phyloP scores from a whole-genome alignment of 2,113 vertebrate species.

The Archocentrus centrarchus region DNA sequence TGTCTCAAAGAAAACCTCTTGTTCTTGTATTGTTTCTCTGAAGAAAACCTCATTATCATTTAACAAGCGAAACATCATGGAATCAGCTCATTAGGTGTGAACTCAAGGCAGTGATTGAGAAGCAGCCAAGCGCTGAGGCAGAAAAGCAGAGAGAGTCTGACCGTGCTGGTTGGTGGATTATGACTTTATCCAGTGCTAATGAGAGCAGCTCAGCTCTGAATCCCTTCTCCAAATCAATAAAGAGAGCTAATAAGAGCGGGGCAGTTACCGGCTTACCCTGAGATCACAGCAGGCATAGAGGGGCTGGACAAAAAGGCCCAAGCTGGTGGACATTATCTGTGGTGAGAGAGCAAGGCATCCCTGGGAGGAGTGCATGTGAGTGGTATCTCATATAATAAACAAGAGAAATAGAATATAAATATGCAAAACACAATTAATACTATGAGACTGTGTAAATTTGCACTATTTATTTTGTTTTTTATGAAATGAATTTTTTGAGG shows the following conservation, averaged over 20 bases:
- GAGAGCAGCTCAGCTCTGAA: slow-evolving; percentile 71
- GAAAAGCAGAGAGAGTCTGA: slow-evolving; percentile 13
- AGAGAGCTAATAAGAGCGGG: slow-evolving; percentile 68
- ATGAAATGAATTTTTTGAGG: not conserved
- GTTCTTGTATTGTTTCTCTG: slow-evolving; percentile 13
- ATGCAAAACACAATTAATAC: not conserved
- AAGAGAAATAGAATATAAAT: not conserved
- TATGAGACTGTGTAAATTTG: not conserved
- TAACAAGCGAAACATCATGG: slow-evolving; percentile 9
- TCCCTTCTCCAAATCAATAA: slow-evolving; percentile 76
- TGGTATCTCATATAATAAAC: not conserved
- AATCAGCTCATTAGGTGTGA: slow-evolving; percentile 24
- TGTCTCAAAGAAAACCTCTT: not conserved
- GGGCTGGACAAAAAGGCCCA: slow-evolving; percentile 34
- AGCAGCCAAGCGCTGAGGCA: slow-evolving; percentile 9
- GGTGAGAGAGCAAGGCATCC: slow-evolving; percentile 12
- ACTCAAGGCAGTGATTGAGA: not conserved
- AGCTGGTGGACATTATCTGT: slow-evolving; percentile 27
- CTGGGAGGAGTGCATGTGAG: not conserved
- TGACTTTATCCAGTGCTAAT: slow-evolving; percentile 79
- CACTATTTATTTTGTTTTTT: not conserved
- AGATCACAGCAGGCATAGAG: slow-evolving; percentile 61
- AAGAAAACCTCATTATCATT: slow-evolving; percentile 27
- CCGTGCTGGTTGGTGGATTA: slow-evolving; percentile 67
- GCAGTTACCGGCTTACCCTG: slow-evolving; percentile 63